Conservation (phyloP, 2,888 invertebrate species). For the Spodoptera picta region DNA sequence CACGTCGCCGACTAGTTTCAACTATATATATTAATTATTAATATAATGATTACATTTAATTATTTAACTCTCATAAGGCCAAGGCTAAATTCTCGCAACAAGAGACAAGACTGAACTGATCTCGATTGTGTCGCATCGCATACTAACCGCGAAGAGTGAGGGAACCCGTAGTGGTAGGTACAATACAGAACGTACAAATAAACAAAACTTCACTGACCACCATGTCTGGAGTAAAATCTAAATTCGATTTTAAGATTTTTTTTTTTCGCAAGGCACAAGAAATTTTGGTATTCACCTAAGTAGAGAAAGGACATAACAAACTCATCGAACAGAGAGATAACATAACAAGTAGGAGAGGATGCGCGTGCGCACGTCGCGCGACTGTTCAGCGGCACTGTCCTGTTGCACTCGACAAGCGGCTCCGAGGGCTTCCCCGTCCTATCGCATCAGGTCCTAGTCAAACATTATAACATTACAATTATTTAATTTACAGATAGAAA, state of each 20-base stretch:
- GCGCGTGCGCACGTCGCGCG: slow-evolving; percentile 56
- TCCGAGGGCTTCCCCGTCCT: slow-evolving; percentile 65
- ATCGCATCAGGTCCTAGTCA: slow-evolving; percentile 63
- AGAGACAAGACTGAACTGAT: slow-evolving; percentile 85
- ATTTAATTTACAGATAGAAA: slow-evolving; percentile 78
- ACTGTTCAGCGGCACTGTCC: slow-evolving; percentile 65
- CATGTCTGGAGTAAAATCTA: slow-evolving; percentile 64
- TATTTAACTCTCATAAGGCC: slow-evolving; percentile 88
- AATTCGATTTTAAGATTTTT: slow-evolving; percentile 62
- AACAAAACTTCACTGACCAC: slow-evolving; percentile 62
- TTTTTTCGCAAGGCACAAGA: slow-evolving; percentile 84
- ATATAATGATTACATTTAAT: slow-evolving; percentile 86
- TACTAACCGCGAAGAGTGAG: slow-evolving; percentile 63
- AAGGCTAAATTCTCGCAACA: slow-evolving; percentile 89
- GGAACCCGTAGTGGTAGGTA: slow-evolving; percentile 59
- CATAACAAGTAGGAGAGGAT: slow-evolving; percentile 24
- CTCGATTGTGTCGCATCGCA: slow-evolving; percentile 80
- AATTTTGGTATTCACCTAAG: slow-evolving; percentile 74
- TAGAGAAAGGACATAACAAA: slow-evolving; percentile 58
- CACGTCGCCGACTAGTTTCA: slow-evolving; percentile 77
- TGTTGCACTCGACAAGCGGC: slow-evolving; percentile 66
- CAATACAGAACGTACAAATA: slow-evolving; percentile 56
- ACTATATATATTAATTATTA: slow-evolving; percentile 71
- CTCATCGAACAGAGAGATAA: slow-evolving; percentile 16
- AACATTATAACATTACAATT: slow-evolving; percentile 75